Base-by-base conservation (phyloP, 2,113 vertebrate genomes). In the Menura novaehollandiae region DNA sequence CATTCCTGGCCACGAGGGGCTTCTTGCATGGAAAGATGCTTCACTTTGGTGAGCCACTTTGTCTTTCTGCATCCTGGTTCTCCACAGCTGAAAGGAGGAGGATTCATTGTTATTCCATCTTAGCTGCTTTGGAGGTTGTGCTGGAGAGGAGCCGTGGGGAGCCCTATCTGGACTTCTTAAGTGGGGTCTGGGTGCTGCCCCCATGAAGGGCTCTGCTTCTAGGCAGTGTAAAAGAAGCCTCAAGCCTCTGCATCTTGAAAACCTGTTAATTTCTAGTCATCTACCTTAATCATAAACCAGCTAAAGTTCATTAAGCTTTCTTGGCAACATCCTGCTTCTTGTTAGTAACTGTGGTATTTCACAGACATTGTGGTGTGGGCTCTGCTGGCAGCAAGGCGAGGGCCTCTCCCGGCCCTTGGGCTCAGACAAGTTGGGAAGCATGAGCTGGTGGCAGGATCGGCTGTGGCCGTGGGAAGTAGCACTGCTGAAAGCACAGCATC, bases 321-420 rank as follows among this genome's bases (percentile, higher is more conserved):
- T 77, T 81, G 74, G 77, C 68, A 68, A 32, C 64, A 20, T 81
- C 47, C 56, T 39, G 55, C 51, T 66, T 49, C 73, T 85, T 53
- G 37, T 44, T 22, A 13, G 11, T 71, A 47, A 6, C 33, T 13
- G 52, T 86, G 88, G 58, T 68, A 49, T 85, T 89, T 91, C 43
- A 21, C 56, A n/a, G 51, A 43, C 69, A 11, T 11, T 0, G 0
- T 2, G 23, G 47, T 0, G 0, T 2, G 2, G 67, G 51, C 37
- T 89, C 27, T 2, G 13, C 63, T 1, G 0, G 35, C 2, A 3
- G 72, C 32, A 21, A 14, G 91, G 24, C 3, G 0, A 69, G 66
- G 72, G 35, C 13, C 17, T 32, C 28, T 88, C 43, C 39, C 0
- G 0, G 67, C 53, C 23, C 27, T 32, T 7, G 33, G 23, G 28